Evolutionary conservation across 2,797 vertebrate genomes (phyloP).

Genomic region (Centroberyx gerrardi): DNA sequence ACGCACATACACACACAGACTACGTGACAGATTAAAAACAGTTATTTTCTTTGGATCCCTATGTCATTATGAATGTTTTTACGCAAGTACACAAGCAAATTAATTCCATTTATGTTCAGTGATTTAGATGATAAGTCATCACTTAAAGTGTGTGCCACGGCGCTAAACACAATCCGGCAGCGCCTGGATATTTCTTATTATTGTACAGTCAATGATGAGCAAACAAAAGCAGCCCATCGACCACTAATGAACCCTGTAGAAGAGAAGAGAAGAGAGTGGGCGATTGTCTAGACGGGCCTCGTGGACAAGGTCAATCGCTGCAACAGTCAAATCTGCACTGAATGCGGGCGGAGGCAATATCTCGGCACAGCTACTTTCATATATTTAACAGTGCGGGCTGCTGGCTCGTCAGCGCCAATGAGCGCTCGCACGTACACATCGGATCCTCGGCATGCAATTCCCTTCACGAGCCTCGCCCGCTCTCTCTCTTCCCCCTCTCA

Average conservation of each 20-base stretch:
- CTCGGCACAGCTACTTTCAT: slow-evolving; percentile 1
- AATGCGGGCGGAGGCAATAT: neutral
- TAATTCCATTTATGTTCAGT: slow-evolving; percentile 8
- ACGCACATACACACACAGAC: no score
- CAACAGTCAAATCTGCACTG: slow-evolving; percentile 12
- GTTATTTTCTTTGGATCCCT: neutral
- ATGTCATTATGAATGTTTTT: neutral
- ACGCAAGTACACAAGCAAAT: neutral
- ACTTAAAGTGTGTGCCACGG: neutral
- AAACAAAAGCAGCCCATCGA: slow-evolving; percentile 19
- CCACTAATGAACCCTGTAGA: slow-evolving; percentile 28
- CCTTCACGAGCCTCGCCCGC: neutral
- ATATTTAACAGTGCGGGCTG: slow-evolving; percentile 5
- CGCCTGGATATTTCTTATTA: slow-evolving; percentile 15
- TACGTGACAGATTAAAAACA: neutral
- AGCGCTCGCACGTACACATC: neutral
- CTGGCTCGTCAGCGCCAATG: slow-evolving; percentile 5
- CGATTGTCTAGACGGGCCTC: slow-evolving; percentile 1
- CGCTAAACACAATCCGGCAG: slow-evolving; percentile 11
- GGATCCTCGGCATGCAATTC: slow-evolving; percentile 16
- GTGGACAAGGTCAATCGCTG: slow-evolving; percentile 29
- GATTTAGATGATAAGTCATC: neutral
- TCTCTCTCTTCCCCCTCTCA: slow-evolving; percentile 1
- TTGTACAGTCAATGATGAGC: slow-evolving; percentile 25
- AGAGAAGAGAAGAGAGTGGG: slow-evolving; percentile 17